These are phyloP conservation scores for Chinchilla lanigera DNA, from an alignment of 2,113 vertebrate species.

Conservation along the genomic window DNA sequence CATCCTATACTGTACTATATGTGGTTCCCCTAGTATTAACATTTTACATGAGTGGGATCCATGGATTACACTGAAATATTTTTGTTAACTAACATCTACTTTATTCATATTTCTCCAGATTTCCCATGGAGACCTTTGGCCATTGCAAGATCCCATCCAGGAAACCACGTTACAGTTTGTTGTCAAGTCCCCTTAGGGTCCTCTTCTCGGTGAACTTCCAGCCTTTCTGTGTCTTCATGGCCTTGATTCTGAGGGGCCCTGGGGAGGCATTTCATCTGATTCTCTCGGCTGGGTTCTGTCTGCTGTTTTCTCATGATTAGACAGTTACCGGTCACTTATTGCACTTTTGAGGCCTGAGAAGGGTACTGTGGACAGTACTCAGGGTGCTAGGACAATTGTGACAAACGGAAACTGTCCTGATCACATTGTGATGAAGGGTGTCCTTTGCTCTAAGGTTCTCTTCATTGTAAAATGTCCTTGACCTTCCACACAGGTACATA, in stretches of 20 bases:
- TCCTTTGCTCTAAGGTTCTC: not conserved
- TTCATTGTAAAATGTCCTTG: not conserved
- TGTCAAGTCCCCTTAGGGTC: rapidly evolving
- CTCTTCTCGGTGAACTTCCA: not conserved
- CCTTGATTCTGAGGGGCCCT: not conserved
- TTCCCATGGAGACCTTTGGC: too few relatives aligned
- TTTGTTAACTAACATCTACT: not conserved
- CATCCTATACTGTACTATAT: not conserved
- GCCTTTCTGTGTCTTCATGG: not conserved
- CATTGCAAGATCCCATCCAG: too few relatives aligned
- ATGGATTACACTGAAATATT: not conserved
- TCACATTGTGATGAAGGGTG: not conserved
- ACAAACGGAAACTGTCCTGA: too few relatives aligned
- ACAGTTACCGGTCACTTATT: not conserved
- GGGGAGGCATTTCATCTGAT: rapidly evolving
- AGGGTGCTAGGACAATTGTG: too few relatives aligned
- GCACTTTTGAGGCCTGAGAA: rapidly evolving
- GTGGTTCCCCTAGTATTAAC: too few relatives aligned
- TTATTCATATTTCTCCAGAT: not conserved
- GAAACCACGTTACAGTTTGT: rapidly evolving
- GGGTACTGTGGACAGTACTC: not conserved
- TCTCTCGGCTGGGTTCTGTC: not conserved
- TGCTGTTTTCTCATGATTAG: not conserved
- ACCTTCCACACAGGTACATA: not conserved
- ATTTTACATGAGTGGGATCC: too few relatives aligned